These are phyloP conservation scores for Halocynthia aurantium DNA, from an alignment of 23 tunicate genomes.

Conservation along the genomic window DNA sequence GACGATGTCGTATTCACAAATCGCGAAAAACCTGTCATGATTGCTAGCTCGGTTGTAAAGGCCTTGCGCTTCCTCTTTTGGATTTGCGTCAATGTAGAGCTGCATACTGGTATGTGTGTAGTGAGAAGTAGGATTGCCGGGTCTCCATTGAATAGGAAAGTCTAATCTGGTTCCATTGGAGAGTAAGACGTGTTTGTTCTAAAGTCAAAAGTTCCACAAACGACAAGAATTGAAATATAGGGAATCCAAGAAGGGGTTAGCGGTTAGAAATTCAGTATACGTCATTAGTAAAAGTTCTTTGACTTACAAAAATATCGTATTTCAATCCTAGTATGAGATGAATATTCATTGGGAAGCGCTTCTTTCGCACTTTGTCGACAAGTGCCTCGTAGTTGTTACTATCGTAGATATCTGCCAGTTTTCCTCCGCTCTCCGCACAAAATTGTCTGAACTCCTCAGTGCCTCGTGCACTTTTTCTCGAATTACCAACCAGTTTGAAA, in stretches of 20 bases:
- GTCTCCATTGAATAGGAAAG: conserved; percentile 13
- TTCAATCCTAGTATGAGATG: conserved; percentile 18
- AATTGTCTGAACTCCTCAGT: not conserved
- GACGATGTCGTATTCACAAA: conserved; percentile 13
- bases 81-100: conserved; percentile 2
- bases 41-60: conserved; percentile 22
- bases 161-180: conserved; percentile 1
- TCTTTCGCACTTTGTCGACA: not conserved
- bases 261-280: no score
- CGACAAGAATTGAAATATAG: no score
- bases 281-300: not conserved
- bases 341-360: not conserved
- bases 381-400: not conserved
- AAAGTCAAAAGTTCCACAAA: no score
- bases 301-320: conserved; percentile 16
- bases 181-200: conserved; percentile 2
- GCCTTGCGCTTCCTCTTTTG: not conserved
- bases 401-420: conserved; percentile 11
- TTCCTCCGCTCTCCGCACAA: conserved; percentile 11
- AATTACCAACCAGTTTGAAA: not conserved
- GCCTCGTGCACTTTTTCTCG: not conserved
- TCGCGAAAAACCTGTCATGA: conserved; percentile 1
- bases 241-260: no score
- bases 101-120: conserved; percentile 14
- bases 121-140: conserved; percentile 10